phyloP scores from a whole-genome alignment of 2,888 invertebrate genomes.

The Leptinotarsa peninsularis region DNA sequence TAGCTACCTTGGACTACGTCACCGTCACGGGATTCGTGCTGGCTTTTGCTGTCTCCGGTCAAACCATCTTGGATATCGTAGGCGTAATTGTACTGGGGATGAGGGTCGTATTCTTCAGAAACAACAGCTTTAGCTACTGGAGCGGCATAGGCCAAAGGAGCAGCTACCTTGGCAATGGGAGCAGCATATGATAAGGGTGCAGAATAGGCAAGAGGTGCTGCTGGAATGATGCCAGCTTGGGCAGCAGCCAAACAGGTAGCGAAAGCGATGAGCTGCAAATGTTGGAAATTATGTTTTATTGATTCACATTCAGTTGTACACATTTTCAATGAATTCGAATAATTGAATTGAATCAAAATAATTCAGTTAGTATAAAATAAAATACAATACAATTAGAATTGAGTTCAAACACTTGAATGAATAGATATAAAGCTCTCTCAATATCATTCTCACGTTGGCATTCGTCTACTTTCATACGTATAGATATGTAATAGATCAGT shows the following conservation, averaged over 20 bases:
- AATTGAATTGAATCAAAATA: too few relatives aligned
- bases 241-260: constrained; percentile 56
- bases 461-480: too few relatives aligned
- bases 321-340: too few relatives aligned
- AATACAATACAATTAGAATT: too few relatives aligned
- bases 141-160: constrained; percentile 45
- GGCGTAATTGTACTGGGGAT: constrained; percentile 71
- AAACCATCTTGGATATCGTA: constrained; percentile 71
- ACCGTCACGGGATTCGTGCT: constrained; percentile 75
- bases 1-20: too few relatives aligned
- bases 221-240: constrained; percentile 57
- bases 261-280: constrained; percentile 45
- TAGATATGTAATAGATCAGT: too few relatives aligned
- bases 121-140: constrained; percentile 48
- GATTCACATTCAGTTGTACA: too few relatives aligned
- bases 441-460: too few relatives aligned
- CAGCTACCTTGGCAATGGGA: constrained; percentile 34
- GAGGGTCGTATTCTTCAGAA: constrained; percentile 58
- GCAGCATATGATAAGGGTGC: constrained; percentile 36
- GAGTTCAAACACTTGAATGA: too few relatives aligned
- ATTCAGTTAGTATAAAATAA: too few relatives aligned
- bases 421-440: too few relatives aligned
- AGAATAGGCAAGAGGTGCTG: background rate
- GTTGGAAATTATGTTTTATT: too few relatives aligned
- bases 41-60: constrained; percentile 72